Base-by-base conservation (phyloP, 2,888 invertebrate genomes). In the Lepas anatifera region DNA sequence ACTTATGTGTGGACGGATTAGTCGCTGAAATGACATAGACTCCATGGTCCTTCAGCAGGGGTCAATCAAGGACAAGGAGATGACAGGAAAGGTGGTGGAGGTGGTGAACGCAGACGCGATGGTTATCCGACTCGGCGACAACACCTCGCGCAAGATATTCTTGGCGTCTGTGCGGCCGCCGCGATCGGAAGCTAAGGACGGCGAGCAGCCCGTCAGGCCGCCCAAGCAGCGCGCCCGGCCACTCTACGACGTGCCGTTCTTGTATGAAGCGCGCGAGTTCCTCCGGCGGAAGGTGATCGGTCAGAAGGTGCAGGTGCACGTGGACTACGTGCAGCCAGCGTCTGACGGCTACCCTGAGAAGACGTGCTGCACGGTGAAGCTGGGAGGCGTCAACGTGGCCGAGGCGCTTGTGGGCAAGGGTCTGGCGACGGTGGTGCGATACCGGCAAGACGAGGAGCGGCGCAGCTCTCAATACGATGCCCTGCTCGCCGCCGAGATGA, bases 231-330 rank as follows among this genome's bases (percentile, higher is more conserved):
- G 87, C 73, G 90, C 87, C 79, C 88, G 94, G 76, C 95, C 97
- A 0, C 84, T 99, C 0, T 99, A 98, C 79, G 99, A 99, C 79
- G 91, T 98, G 77, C 99, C 99, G 2, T 95, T 92, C 87, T 93
- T 99, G 94, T 97, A 90, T 79, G 99, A 99, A 80, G 96, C 97
- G 0, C 87, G 99, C 69, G 99, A 99, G 81, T 98, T 92, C 79
- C 83, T 99, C 48, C 86, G 99, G 63, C 97, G 96, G 79, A 95
- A 95, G 78, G 83, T 99, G 22, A 88, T 99, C 77, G 95, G 96
- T 68, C 98, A 98, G 80, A 92, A 90, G 80, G 93, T 97, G 0
- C 89, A 89, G 76, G 91, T 97, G 13, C 87, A 87, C 32, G 87
- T 98, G 37, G 99, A 99, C 81, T 99, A 99, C 79, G 89, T 95